phyloP scores from a whole-genome alignment of 2,797 vertebrate genomes.

The Pachyuromys duprasi region DNA sequence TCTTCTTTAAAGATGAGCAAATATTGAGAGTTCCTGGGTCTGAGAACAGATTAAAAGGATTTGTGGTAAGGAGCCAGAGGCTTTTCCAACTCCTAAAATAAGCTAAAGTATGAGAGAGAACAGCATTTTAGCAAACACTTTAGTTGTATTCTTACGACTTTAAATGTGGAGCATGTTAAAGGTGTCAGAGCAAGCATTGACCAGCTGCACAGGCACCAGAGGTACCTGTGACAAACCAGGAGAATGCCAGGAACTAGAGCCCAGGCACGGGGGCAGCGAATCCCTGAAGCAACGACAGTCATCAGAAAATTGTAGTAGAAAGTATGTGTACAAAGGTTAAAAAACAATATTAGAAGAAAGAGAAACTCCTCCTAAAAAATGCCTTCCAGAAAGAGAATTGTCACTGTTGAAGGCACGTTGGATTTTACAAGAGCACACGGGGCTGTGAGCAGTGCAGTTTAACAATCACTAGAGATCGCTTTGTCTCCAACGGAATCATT shows the following conservation, averaged over 20 bases:
- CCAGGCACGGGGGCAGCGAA: neutral
- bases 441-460: neutral
- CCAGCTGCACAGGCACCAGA: neutral
- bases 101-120: constrained; percentile 25
- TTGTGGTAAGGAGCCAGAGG: neutral
- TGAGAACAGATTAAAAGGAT: constrained; percentile 14
- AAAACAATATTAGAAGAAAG: constrained; percentile 34
- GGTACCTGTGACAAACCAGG: neutral
- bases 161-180: neutral
- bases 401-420: constrained; percentile 17
- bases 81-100: constrained; percentile 6
- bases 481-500: neutral
- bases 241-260: neutral
- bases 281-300: neutral
- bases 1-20: constrained; percentile 34
- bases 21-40: neutral
- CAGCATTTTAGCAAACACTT: constrained; percentile 30
- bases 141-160: neutral
- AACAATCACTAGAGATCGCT: constrained; percentile 2
- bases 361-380: neutral
- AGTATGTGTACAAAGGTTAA: neutral
- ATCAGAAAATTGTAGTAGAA: neutral
- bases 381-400: constrained; percentile 12
- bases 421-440: neutral
- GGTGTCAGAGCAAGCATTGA: neutral